Evolutionary conservation across 2,888 invertebrate genomes (phyloP).

Genomic region (Eristalis pertinax): DNA sequence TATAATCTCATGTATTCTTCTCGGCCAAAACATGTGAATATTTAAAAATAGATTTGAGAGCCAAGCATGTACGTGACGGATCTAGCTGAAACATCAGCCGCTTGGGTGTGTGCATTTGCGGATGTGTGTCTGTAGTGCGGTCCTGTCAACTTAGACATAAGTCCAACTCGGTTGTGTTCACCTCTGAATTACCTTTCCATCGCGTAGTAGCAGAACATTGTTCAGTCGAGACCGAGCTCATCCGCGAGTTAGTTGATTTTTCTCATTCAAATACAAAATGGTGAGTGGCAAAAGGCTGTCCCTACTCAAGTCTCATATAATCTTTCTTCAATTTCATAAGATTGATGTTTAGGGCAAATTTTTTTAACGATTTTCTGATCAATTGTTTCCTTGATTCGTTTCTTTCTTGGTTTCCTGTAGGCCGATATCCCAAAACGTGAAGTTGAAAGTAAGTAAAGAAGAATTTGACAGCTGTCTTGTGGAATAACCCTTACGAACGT

Average conservation of each 20-base stretch:
- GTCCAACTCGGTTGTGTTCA: conserved; percentile 73
- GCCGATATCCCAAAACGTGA: conserved; percentile 92
- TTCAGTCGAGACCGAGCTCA: conserved; percentile 82
- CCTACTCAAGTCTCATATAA: conserved; percentile 30
- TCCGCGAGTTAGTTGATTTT: conserved; percentile 82
- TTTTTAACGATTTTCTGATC: neutral
- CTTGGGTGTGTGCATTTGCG: conserved; percentile 6
- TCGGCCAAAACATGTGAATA: conserved; percentile 48
- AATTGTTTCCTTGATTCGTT: conserved; percentile 44
- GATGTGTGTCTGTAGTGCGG: conserved; percentile 54
- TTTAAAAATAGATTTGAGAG: conserved; percentile 76
- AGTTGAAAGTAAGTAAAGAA: conserved; percentile 91
- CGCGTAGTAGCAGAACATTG: conserved; percentile 79
- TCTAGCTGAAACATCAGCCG: conserved; percentile 42
- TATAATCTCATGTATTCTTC: conserved; percentile 53
- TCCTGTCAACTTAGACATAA: conserved; percentile 60
- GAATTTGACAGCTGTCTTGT: conserved; percentile 30
- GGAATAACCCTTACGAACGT: conserved; percentile 36
- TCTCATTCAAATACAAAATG: conserved; percentile 85
- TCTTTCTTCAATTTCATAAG: neutral
- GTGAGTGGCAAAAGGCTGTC: conserved; percentile 82
- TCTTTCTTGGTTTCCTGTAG: conserved; percentile 84
- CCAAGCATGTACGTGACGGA: conserved; percentile 53
- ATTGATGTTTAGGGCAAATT: conserved; percentile 22
- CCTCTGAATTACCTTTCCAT: conserved; percentile 81